A percentile compares a stretch with the other conserved stretches of the same genome.
Conservation (phyloP, 2,888 invertebrate species). For the Drosophila merina region DNA sequence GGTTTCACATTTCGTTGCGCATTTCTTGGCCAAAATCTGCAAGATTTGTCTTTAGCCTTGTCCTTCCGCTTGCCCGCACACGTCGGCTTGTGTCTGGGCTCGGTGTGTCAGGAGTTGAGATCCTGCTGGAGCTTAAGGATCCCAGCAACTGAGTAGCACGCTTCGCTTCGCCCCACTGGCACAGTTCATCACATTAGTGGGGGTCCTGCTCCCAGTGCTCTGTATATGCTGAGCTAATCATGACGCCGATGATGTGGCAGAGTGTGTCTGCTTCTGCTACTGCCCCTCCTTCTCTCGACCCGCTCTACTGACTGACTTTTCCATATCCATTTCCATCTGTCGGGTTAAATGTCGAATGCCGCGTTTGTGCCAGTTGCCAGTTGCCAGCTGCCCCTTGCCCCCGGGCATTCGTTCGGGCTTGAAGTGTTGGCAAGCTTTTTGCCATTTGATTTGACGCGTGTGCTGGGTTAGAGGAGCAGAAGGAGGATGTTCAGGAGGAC, state of each 20-base stretch:
- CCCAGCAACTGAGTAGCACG: slow-evolving; percentile 23
- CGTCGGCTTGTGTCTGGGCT: slow-evolving; percentile 24
- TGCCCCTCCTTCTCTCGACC: not conserved
- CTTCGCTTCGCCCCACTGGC: slow-evolving; percentile 31
- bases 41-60: slow-evolving; percentile 53
- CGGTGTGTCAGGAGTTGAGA: slow-evolving; percentile 50
- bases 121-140: slow-evolving; percentile 41
- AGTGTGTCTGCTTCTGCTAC: not conserved
- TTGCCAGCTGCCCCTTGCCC: slow-evolving; percentile 6
- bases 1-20: slow-evolving; percentile 59
- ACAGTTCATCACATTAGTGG: slow-evolving; percentile 60
- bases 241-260: slow-evolving; percentile 45
- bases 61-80: slow-evolving; percentile 35
- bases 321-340: slow-evolving; percentile 33
- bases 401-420: slow-evolving; percentile 10
- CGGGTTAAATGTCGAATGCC: slow-evolving; percentile 48
- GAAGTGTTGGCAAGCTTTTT: slow-evolving; percentile 56
- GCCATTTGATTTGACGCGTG: slow-evolving; percentile 55
- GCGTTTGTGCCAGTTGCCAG: slow-evolving; percentile 7
- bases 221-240: slow-evolving; percentile 51
- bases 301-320: slow-evolving; percentile 8
- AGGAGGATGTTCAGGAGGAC: slow-evolving; percentile 7
- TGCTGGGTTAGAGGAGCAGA: slow-evolving; percentile 3
- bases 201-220: slow-evolving; percentile 5
- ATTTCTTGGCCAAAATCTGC: slow-evolving; percentile 68